phyloP scores from a whole-genome alignment of 2,888 invertebrate species.

The Melitaea athalia region DNA sequence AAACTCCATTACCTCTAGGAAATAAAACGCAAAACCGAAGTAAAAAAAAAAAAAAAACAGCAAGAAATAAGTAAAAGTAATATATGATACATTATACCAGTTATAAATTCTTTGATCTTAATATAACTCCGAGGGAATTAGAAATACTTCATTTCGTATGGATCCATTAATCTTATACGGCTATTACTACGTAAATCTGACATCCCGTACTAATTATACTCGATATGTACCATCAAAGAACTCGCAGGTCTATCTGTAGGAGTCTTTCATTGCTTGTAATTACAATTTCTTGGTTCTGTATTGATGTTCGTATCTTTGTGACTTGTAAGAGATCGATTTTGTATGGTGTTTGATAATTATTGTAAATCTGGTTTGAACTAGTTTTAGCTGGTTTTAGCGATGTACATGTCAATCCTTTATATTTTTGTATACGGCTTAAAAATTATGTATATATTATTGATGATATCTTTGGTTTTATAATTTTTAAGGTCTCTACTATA shows the following conservation, averaged over 20 bases:
- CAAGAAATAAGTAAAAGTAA: neutral
- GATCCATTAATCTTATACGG: slow-evolving; percentile 42
- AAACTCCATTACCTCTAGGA: too few species aligned
- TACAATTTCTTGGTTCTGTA: slow-evolving; percentile 15
- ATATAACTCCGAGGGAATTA: slow-evolving; percentile 24
- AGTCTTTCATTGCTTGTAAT: slow-evolving; percentile 29
- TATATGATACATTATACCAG: neutral
- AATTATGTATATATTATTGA: too few species aligned
- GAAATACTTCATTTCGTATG: slow-evolving; percentile 29
- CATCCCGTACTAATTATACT: slow-evolving; percentile 40
- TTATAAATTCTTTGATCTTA: slow-evolving; percentile 26
- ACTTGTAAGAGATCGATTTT: slow-evolving; percentile 11
- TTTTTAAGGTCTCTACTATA: too few species aligned
- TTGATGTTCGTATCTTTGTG: slow-evolving; percentile 19
- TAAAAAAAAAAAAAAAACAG: neutral
- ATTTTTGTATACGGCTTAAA: too few species aligned
- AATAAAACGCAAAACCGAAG: neutral
- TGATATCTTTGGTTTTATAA: too few species aligned
- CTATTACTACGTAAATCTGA: slow-evolving; percentile 38
- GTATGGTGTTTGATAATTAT: slow-evolving; percentile 2
- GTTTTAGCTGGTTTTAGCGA: neutral
- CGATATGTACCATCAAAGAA: slow-evolving; percentile 40
- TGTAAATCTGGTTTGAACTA: neutral
- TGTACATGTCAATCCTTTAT: neutral
- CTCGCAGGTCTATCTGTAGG: slow-evolving; percentile 27